Evolutionary conservation across 1,140 invertebrate genomes (phyloP).

Genomic region (Eubasilissa regina): DNA sequence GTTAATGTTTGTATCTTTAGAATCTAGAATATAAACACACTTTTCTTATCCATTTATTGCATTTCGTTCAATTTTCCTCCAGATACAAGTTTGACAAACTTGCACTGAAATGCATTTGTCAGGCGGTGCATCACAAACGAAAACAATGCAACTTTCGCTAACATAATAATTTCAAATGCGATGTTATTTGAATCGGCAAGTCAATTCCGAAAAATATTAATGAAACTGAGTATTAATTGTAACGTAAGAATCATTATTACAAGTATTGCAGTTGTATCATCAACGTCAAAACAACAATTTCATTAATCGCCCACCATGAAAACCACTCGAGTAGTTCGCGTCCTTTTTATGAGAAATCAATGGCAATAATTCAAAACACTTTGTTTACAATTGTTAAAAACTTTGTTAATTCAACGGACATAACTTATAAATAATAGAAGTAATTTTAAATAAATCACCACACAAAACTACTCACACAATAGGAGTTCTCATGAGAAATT

Average conservation of each 20-base stretch:
- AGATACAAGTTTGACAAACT: conserved; percentile 22
- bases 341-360: conserved; percentile 52
- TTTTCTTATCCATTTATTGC: not conserved
- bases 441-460: conserved; percentile 6
- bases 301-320: conserved; percentile 50
- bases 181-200: not conserved
- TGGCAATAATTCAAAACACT: conserved; percentile 45
- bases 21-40: not conserved
- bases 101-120: conserved; percentile 46
- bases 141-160: conserved; percentile 47
- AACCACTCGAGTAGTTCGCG: conserved; percentile 47
- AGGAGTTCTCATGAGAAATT: conserved; percentile 46
- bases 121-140: conserved; percentile 39
- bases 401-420: not conserved
- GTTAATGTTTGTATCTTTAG: conserved; percentile 42
- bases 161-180: conserved; percentile 11
- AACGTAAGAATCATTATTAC: not conserved
- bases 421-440: conserved; percentile 20
- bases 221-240: conserved; percentile 33
- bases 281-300: conserved; percentile 21
- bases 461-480: conserved; percentile 47
- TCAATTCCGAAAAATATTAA: conserved; percentile 43
- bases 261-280: not conserved
- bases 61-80: conserved; percentile 1
- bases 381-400: conserved; percentile 40